Conservation (phyloP, 2,888 invertebrate genomes). For the Mylabris sibirica region DNA sequence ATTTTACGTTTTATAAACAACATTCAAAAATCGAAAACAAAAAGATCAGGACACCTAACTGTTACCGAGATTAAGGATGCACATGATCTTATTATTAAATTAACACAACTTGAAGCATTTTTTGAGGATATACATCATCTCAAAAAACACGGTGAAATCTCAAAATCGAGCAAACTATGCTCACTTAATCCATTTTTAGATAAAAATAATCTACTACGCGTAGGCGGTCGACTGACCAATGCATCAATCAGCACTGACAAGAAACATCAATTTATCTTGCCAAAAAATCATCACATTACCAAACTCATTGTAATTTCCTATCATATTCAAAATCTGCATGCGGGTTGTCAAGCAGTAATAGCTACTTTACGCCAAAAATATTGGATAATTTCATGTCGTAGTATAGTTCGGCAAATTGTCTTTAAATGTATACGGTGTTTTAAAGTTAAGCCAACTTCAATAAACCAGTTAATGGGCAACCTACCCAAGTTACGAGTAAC, state of each 20-base stretch:
- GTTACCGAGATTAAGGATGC: neutral
- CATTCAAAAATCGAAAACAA: neutral
- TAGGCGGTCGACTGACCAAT: neutral
- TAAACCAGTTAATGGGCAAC: conserved; percentile 42
- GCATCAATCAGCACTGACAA: neutral
- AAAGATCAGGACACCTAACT: neutral
- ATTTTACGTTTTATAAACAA: neutral
- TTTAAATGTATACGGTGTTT: conserved; percentile 34
- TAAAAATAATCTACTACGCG: neutral
- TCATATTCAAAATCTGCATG: conserved; percentile 25
- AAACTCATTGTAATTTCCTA: neutral
- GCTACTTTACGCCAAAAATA: conserved; percentile 23
- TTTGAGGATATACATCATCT: neutral
- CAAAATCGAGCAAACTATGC: neutral
- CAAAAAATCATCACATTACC: neutral
- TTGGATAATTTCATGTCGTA: conserved; percentile 31
- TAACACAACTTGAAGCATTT: neutral
- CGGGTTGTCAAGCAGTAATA: conserved; percentile 34
- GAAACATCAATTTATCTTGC: neutral
- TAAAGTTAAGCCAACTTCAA: conserved; percentile 26
- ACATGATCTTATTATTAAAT: neutral
- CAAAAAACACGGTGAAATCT: neutral
- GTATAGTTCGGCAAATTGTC: conserved; percentile 19
- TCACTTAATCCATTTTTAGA: neutral
- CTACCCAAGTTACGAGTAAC: conserved; percentile 38